phyloP scores from a whole-genome alignment of 2,888 invertebrate species.

The Conops quadrifasciatus region DNA sequence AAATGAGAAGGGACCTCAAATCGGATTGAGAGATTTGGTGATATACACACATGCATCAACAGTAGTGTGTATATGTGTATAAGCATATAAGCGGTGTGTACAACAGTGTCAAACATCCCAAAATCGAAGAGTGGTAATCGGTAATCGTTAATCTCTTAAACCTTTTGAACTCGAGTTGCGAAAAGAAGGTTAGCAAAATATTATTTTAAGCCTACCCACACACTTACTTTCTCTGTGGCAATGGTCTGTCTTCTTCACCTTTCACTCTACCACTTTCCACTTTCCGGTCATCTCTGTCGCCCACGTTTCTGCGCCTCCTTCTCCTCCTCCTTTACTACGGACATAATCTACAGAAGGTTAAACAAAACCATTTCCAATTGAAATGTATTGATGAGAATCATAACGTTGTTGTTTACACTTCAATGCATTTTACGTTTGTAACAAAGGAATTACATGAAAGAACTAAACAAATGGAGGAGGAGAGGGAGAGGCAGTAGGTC shows the following conservation, averaged over 20 bases:
- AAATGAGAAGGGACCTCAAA: slow-evolving; percentile 38
- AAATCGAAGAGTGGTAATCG: slow-evolving; percentile 64
- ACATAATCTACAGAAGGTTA: slow-evolving; percentile 4
- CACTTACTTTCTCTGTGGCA: background rate
- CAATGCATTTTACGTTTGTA: slow-evolving; percentile 53
- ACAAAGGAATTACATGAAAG: slow-evolving; percentile 10
- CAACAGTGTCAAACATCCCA: slow-evolving; percentile 55
- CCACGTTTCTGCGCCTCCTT: background rate
- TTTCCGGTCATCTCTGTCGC: background rate
- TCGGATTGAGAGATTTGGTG: too few relatives aligned
- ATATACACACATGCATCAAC: background rate
- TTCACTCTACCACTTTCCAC: slow-evolving; percentile 5
- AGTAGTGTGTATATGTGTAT: background rate
- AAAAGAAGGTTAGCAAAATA: slow-evolving; percentile 60
- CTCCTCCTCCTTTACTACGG: background rate
- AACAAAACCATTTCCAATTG: slow-evolving; percentile 7
- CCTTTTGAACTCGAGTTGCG: slow-evolving; percentile 61
- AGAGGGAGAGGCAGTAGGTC: background rate
- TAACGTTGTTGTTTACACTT: slow-evolving; percentile 57
- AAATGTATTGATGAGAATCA: slow-evolving; percentile 21
- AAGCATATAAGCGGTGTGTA: background rate
- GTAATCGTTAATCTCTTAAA: slow-evolving; percentile 62
- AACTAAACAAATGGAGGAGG: background rate
- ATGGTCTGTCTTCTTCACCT: background rate
- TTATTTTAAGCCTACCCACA: slow-evolving; percentile 46